A percentile compares a stretch with the other conserved stretches of the same genome.
phyloP scores from a whole-genome alignment of 2,888 invertebrate species.

The Deilephila elpenor region DNA sequence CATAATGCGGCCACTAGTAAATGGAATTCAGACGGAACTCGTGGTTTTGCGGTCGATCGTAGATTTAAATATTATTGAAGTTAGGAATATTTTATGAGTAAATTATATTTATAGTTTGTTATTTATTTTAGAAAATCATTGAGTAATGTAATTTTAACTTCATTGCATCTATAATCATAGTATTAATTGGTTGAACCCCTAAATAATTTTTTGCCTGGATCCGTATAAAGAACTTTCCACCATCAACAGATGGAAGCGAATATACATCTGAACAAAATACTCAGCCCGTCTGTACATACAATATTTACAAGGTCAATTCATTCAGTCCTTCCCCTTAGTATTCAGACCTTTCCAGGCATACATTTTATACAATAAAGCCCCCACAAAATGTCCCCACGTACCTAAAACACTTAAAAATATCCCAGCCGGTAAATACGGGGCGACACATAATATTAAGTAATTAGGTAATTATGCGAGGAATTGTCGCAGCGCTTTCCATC shows the following conservation, averaged over 20 bases:
- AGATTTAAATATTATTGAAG: not conserved
- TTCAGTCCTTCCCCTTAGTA: not conserved
- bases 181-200: too few relatives aligned
- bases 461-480: conserved; percentile 15
- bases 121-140: too few relatives aligned
- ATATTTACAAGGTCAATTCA: too few relatives aligned
- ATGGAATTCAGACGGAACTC: not conserved
- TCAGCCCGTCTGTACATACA: too few relatives aligned
- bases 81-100: too few relatives aligned
- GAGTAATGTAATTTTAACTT: too few relatives aligned
- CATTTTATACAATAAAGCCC: not conserved
- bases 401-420: conserved; percentile 3
- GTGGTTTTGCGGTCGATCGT: not conserved
- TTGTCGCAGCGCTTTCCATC: not conserved
- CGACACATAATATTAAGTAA: conserved; percentile 21
- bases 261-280: too few relatives aligned
- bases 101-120: too few relatives aligned
- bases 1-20: not conserved
- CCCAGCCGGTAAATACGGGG: not conserved
- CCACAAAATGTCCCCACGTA: not conserved
- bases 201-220: too few relatives aligned
- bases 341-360: not conserved
- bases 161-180: too few relatives aligned
- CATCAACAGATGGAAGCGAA: too few relatives aligned
- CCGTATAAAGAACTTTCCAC: not conserved